phyloP scores from a whole-genome alignment of 2,888 invertebrate genomes.

The Philereme transversata region DNA sequence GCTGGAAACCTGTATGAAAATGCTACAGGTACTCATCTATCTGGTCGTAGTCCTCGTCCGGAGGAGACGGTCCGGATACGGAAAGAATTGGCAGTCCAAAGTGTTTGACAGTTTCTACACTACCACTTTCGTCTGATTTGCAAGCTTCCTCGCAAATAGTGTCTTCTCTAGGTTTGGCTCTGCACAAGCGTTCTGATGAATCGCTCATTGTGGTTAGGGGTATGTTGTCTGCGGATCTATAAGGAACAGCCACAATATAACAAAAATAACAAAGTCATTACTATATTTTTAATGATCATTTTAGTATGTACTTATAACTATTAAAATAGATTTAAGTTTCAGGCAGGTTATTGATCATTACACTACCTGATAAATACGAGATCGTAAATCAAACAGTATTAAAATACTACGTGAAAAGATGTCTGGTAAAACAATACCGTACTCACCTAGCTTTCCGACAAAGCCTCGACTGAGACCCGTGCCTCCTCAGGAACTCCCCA shows the following conservation, averaged over 20 bases:
- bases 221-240: slow-evolving; percentile 79
- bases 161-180: slow-evolving; percentile 69
- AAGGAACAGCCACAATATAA: neutral
- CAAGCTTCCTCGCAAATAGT: slow-evolving; percentile 76
- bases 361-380: no score
- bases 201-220: slow-evolving; percentile 76
- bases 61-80: slow-evolving; percentile 91
- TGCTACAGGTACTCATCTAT: slow-evolving; percentile 87
- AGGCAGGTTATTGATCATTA: no score
- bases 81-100: slow-evolving; percentile 91
- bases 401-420: no score
- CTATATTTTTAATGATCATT: no score
- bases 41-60: slow-evolving; percentile 87
- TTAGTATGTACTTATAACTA: no score
- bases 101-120: slow-evolving; percentile 83
- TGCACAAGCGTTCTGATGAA: slow-evolving; percentile 80
- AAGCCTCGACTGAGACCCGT: slow-evolving; percentile 91
- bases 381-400: no score
- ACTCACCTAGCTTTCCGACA: slow-evolving; percentile 89
- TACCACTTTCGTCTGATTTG: slow-evolving; percentile 76
- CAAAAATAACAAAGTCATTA: no score
- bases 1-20: slow-evolving; percentile 80
- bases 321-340: no score
- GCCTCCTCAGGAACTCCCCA: slow-evolving; percentile 90
- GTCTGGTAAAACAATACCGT: neutral